A percentile compares a stretch with the other conserved stretches of the same genome.
Conservation (phyloP, 2,797 vertebrate species). For the Onychomys torridus region DNA sequence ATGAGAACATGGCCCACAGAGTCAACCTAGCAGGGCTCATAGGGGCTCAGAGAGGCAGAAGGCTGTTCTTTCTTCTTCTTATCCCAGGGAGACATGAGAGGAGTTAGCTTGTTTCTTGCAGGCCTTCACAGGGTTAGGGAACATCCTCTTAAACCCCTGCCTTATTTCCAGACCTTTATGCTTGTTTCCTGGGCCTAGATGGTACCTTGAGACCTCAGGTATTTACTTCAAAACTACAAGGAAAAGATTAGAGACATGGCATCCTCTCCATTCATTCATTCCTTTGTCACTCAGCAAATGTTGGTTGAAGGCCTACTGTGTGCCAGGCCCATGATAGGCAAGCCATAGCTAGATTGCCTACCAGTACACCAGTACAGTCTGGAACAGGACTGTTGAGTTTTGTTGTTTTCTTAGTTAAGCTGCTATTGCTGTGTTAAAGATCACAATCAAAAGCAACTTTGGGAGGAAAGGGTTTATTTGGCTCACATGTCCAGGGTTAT, state of each 20-base stretch:
- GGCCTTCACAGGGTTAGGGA: not conserved
- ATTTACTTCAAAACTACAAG: conserved; percentile 16
- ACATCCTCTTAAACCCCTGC: not conserved
- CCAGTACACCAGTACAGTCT: not conserved
- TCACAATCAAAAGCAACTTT: not conserved
- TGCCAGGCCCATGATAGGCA: rapidly evolving
- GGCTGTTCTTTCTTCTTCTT: not conserved
- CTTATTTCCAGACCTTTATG: not conserved
- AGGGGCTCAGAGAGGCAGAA: not conserved
- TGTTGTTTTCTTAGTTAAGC: not conserved
- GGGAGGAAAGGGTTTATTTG: not conserved
- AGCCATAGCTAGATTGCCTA: not conserved
- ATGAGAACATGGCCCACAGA: not conserved
- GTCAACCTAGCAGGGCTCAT: not conserved
- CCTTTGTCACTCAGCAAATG: not conserved
- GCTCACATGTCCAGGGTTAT: not conserved
- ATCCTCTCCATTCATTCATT: not conserved
- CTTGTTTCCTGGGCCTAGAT: not conserved
- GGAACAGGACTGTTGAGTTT: not conserved
- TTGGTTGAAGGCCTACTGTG: not conserved
- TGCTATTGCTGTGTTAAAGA: not conserved
- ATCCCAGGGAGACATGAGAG: not conserved
- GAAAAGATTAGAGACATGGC: not conserved
- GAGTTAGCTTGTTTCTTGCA: not conserved
- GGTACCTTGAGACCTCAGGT: not conserved